Evolutionary conservation across 2,113 vertebrate species (phyloP).

Genomic region (Lophura nycthemera): DNA sequence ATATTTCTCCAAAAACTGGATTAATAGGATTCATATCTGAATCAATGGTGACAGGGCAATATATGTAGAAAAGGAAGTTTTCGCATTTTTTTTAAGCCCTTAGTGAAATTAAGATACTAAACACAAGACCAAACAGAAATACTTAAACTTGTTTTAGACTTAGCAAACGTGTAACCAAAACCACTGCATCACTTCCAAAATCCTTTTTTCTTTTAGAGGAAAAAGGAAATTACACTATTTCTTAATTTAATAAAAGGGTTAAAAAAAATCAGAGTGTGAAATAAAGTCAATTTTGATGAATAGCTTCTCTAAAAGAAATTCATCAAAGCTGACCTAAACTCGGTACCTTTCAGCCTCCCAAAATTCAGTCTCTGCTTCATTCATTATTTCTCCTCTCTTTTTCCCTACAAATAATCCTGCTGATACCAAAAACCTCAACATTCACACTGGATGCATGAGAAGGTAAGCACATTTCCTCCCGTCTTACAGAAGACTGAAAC

Average conservation of each 20-base stretch:
- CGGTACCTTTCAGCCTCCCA: neutral
- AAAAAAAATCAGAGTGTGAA: neutral
- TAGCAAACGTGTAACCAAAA: neutral
- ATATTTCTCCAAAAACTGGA: neutral
- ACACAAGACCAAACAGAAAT: neutral
- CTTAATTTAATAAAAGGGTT: neutral
- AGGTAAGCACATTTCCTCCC: neutral
- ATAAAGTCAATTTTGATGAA: neutral
- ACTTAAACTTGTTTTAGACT: neutral
- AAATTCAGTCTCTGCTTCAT: neutral
- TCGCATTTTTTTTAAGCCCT: neutral
- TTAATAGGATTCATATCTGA: neutral
- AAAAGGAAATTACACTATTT: neutral
- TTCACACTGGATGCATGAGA: neutral
- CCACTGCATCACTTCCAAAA: neutral
- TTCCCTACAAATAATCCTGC: neutral
- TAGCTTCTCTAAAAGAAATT: neutral
- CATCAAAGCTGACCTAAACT: neutral
- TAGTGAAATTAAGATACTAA: neutral
- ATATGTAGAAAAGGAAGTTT: neutral
- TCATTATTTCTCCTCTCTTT: neutral
- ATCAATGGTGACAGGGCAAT: fast-evolving
- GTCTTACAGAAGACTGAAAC: neutral
- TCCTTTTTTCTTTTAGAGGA: neutral
- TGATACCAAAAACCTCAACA: neutral